Conservation (phyloP, 2,888 invertebrate genomes). For the Tachina fera region DNA sequence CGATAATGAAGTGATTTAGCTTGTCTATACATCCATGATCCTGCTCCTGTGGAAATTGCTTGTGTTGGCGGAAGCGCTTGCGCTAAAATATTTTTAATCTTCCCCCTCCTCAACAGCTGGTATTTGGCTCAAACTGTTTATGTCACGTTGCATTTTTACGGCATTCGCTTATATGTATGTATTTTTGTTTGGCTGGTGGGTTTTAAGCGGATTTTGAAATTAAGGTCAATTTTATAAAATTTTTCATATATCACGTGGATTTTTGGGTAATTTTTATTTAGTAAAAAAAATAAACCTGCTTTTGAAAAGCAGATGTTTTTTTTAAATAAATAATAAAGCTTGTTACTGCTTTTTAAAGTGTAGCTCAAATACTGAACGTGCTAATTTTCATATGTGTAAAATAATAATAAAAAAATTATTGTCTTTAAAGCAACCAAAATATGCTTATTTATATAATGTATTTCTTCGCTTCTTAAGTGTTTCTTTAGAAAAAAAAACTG, state of each 20-base stretch:
- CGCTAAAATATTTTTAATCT: constrained; percentile 60
- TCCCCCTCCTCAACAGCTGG: constrained; percentile 58
- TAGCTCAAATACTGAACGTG: not conserved
- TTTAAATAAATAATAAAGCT: not conserved
- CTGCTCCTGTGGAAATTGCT: constrained; percentile 38
- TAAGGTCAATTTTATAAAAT: constrained; percentile 50
- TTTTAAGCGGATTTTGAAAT: constrained; percentile 66
- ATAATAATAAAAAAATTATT: too few species aligned
- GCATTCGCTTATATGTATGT: not conserved
- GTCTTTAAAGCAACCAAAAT: too few species aligned
- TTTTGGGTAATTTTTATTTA: constrained; percentile 25
- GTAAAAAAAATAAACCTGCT: constrained; percentile 9
- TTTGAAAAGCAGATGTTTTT: constrained; percentile 49
- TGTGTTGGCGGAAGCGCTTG: constrained; percentile 68
- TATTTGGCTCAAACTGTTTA: constrained; percentile 34
- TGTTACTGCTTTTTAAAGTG: constrained; percentile 21
- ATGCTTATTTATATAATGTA: too few species aligned
- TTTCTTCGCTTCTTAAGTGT: too few species aligned
- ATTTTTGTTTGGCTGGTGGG: constrained; percentile 52
- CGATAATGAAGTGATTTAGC: constrained; percentile 26
- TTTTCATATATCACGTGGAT: constrained; percentile 59
- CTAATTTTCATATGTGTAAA: too few species aligned
- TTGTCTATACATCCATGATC: constrained; percentile 11
- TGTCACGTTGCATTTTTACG: constrained; percentile 56
- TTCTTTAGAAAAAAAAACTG: too few species aligned